Percentiles rank a stretch among this genome's conserved stretches.
Evolutionary conservation across 2,113 vertebrate genomes (phyloP).

Genomic region (Dasyurus viverrinus): DNA sequence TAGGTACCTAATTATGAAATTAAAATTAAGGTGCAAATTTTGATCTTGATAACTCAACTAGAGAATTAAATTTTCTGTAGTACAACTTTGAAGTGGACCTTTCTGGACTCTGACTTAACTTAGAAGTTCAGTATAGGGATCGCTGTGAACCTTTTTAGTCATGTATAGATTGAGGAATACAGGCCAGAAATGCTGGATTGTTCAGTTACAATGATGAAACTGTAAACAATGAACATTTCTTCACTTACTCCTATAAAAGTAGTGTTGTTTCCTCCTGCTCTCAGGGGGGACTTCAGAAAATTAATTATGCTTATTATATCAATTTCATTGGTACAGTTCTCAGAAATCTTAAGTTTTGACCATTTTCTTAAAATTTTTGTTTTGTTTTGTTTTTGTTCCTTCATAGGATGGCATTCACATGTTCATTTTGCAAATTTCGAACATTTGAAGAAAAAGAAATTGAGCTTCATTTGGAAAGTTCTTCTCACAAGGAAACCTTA

Average conservation of each 20-base stretch:
- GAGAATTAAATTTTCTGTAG: background rate
- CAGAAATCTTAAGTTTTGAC: conserved; percentile 3
- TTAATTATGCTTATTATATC: conserved; percentile 46
- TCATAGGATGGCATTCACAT: conserved; percentile 90
- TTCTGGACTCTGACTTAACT: background rate
- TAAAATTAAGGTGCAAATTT: conserved; percentile 20
- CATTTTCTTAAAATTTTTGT: conserved; percentile 36
- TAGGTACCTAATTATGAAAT: conserved; percentile 36
- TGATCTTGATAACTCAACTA: background rate
- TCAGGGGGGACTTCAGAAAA: conserved; percentile 32
- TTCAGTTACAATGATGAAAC: background rate
- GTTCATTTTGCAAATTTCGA: conserved; percentile 93
- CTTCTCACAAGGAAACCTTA: conserved; percentile 89
- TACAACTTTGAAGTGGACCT: background rate
- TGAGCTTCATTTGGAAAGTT: conserved; percentile 89
- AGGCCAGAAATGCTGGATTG: conserved; percentile 16
- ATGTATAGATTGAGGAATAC: background rate
- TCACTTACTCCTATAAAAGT: background rate
- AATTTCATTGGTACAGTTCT: conserved; percentile 39
- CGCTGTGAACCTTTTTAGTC: background rate
- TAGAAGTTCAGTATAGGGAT: background rate
- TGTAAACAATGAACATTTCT: conserved; percentile 2
- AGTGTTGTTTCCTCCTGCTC: conserved; percentile 11
- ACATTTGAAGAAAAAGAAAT: conserved; percentile 93
- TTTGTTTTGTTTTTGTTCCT: conserved; percentile 37